phyloP scores from a whole-genome alignment of 53 echinoderm and acorn worm species.

The Astropecten irregularis region DNA sequence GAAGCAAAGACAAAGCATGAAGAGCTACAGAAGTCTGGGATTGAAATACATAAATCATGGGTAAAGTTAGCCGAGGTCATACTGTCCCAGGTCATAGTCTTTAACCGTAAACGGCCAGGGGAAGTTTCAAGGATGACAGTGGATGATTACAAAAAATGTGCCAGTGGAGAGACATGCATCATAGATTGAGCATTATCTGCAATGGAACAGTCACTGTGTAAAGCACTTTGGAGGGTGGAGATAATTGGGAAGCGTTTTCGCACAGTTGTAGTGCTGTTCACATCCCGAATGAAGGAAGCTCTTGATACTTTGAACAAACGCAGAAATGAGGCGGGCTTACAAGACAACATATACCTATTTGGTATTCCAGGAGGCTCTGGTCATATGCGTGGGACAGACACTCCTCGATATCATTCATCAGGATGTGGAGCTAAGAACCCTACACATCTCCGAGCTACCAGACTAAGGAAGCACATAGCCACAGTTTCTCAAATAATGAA shows the following conservation, averaged over 20 bases:
- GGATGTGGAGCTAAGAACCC: conserved; percentile 54
- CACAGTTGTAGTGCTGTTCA: conserved; percentile 5
- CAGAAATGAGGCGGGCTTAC: neutral
- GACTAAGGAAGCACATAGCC: conserved; percentile 64
- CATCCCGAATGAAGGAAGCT: neutral
- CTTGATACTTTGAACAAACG: neutral
- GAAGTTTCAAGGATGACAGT: conserved; percentile 49
- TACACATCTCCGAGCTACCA: conserved; percentile 50
- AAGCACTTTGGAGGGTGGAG: conserved; percentile 5
- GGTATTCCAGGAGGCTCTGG: neutral
- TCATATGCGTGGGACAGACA: conserved; percentile 68
- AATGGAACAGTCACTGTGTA: conserved; percentile 6
- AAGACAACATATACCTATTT: conserved; percentile 12
- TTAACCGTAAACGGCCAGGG: conserved; percentile 24
- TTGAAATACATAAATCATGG: conserved; percentile 55
- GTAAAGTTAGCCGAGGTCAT: conserved; percentile 59
- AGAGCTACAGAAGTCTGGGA: conserved; percentile 24
- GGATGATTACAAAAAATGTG: conserved; percentile 29
- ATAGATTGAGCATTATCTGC: conserved; percentile 17
- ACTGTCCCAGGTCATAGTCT: conserved; percentile 54
- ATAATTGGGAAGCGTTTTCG: neutral
- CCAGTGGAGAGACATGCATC: conserved; percentile 31
- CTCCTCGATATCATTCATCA: conserved; percentile 45
- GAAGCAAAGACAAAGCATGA: conserved; percentile 23
- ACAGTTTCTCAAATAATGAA: conserved; percentile 68